Percentiles rank a stretch among this genome's conserved stretches.
Evolutionary conservation across 2,113 vertebrate species (phyloP).

Genomic region (Ailurus styani): DNA sequence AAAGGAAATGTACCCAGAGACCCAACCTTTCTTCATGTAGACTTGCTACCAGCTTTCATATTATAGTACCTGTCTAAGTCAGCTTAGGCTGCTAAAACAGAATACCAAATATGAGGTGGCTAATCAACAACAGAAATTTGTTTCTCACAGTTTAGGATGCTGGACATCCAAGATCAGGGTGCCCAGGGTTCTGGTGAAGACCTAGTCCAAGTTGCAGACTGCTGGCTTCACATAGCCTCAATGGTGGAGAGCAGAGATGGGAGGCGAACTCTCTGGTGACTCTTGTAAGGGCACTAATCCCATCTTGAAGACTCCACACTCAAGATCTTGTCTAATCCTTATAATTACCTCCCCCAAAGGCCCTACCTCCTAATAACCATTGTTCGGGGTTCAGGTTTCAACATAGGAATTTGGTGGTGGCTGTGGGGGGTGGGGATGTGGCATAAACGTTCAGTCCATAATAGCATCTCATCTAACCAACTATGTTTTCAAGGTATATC

Average conservation of each 20-base stretch:
- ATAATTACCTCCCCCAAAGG: not conserved
- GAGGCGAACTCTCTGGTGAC: not conserved
- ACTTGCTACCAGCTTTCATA: not conserved
- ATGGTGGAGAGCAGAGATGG: not conserved
- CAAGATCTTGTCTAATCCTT: not conserved
- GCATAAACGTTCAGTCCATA: not conserved
- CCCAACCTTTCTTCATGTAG: not conserved
- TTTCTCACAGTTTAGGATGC: not conserved
- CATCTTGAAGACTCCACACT: not conserved
- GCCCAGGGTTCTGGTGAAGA: not conserved
- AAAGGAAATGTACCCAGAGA: not conserved
- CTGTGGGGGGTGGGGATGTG: too few relatives aligned
- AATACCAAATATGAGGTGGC: not conserved
- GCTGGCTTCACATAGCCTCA: not conserved
- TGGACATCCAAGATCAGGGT: not conserved
- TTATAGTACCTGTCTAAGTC: not conserved
- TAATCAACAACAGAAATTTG: not conserved
- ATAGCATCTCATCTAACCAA: not conserved
- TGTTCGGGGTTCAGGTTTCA: not conserved
- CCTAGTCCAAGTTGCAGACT: not conserved
- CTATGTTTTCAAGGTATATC: not conserved
- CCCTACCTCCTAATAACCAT: not conserved
- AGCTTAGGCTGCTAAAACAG: not conserved
- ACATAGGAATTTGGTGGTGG: not conserved
- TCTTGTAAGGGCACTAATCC: not conserved